Conservation (phyloP, 2,113 vertebrate genomes). For the Eira barbara region DNA sequence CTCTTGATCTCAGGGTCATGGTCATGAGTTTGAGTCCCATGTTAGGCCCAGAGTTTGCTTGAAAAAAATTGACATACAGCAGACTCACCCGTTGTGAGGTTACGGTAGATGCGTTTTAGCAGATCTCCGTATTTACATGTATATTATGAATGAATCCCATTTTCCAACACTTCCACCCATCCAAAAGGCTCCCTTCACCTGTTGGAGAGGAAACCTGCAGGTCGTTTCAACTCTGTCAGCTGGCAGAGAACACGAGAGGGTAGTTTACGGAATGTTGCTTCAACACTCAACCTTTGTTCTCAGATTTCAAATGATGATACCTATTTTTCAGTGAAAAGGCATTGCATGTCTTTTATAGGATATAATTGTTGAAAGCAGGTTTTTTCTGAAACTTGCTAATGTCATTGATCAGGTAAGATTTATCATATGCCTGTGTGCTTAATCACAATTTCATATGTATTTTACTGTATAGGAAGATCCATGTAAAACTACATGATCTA, state of each 20-base stretch:
- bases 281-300: not conserved
- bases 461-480: not conserved
- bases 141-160: not conserved
- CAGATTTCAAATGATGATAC: not conserved
- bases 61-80: not conserved
- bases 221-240: accelerated
- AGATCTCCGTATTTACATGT: not conserved
- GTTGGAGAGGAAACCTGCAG: not conserved
- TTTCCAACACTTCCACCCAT: not conserved
- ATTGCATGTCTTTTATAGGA: not conserved
- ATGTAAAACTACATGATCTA: not conserved
- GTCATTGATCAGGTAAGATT: not conserved
- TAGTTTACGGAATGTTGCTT: not conserved
- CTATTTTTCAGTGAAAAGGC: not conserved
- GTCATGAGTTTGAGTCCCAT: not conserved
- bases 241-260: not conserved
- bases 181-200: not conserved
- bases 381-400: not conserved
- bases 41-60: not conserved
- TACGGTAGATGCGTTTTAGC: not conserved
- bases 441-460: not conserved
- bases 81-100: not conserved
- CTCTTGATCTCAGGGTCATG: not conserved
- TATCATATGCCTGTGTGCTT: not conserved
- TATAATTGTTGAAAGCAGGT: not conserved